Evolutionary conservation across 2,888 invertebrate genomes (phyloP), one percentile per base, ranked within the genome.

Genomic region (Volucella zonaria): DNA sequence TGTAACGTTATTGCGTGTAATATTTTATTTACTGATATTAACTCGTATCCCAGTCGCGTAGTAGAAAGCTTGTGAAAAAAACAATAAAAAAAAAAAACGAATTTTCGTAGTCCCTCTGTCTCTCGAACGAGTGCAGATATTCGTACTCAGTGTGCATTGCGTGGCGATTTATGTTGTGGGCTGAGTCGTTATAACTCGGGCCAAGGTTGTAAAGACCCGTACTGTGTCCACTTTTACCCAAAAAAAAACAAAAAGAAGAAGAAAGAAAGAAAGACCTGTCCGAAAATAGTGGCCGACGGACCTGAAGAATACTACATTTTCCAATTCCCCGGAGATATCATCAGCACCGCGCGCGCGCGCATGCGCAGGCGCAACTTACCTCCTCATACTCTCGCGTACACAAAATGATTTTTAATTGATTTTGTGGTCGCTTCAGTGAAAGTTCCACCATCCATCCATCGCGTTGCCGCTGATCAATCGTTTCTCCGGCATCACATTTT

Each of bases 381-480:
- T 31, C 6, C 31, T 31, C 31, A 31, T 31, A 42, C n/a, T 58
- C 62, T 64, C 56, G 58, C 62, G 42, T 61, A 79, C 82, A 83
- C 81, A 80, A 81, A 81, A 85, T 81, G 85, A 54, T 81, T 85
- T 85, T 85, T 85, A 85, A 85, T 85, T 85, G 85, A 85, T 85
- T 85, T 81, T 81, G 85, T 74, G 85, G 85, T 73, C 85, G 85
- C 81, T 76, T 85, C 85, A 85, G 85, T 85, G 85, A 85, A 85
- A 85, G 85, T 85, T 85, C 68, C 81, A 85, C 31, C 66, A 79
- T 64, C 70, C 68, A 79, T 79, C 78, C 77, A 82, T 82, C 82
- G 58, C 67, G 51, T 15, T 66, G 56, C 40, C 78, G 31, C 31
- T 31, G 68, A 83, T 83, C 83, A 80, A 80, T 80, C 83, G 80